Conservation (phyloP, 2,113 vertebrate species). For the Junco hyemalis region DNA sequence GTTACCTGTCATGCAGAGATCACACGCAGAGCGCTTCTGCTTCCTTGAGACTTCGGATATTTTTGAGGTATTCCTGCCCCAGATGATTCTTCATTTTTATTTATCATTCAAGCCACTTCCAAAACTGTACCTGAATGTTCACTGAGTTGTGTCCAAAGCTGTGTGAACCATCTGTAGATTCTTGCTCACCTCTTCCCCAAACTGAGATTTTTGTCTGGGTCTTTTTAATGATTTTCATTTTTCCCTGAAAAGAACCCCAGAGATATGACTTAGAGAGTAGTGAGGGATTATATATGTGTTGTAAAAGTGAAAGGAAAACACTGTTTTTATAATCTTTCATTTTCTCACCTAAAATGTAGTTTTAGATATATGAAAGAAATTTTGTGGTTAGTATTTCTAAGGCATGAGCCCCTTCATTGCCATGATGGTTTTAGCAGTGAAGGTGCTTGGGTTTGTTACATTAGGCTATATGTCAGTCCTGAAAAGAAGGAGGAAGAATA, state of each 20-base stretch:
- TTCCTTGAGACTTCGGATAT: neutral
- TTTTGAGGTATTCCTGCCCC: neutral
- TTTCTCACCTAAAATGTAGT: neutral
- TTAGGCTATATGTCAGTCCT: neutral
- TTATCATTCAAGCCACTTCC: neutral
- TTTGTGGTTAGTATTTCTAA: neutral
- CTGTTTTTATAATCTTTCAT: neutral
- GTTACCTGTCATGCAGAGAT: neutral
- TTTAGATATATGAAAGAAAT: neutral
- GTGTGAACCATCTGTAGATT: neutral
- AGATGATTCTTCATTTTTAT: neutral
- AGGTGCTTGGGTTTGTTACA: neutral
- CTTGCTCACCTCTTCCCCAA: neutral
- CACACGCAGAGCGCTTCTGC: fast-evolving
- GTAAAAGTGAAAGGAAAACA: neutral
- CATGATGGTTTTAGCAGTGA: neutral
- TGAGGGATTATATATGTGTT: neutral
- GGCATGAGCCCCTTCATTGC: neutral
- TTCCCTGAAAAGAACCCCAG: neutral
- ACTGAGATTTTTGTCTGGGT: neutral
- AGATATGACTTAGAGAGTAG: neutral
- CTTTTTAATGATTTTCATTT: neutral
- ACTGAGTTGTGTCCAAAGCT: neutral
- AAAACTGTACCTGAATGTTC: neutral
- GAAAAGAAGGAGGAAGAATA: neutral